Percentiles rank a stretch among this genome's conserved stretches.
These are phyloP conservation scores for Odontocolon sp. DNA, from an alignment of 2,888 invertebrate genomes.

Conservation along the genomic window DNA sequence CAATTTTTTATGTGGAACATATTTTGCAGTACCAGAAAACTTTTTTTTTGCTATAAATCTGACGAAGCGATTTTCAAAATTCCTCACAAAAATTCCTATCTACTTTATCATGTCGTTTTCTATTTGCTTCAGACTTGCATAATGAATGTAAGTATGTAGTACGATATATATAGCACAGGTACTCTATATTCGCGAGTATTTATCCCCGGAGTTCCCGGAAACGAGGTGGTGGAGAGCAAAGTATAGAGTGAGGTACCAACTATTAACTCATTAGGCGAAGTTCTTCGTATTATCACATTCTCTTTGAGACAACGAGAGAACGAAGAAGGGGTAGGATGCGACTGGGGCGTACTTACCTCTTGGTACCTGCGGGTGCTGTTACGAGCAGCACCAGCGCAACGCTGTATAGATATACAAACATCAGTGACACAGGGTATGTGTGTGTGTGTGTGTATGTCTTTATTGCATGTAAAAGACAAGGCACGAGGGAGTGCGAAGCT, in stretches of 20 bases:
- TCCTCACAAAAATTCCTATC: no score
- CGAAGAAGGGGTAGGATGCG: not conserved
- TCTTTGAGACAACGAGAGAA: constrained; percentile 71
- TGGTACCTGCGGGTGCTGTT: constrained; percentile 63
- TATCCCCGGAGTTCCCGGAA: constrained; percentile 33
- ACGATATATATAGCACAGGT: not conserved
- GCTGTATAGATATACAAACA: not conserved
- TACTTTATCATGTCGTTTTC: no score
- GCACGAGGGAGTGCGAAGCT: constrained; percentile 41
- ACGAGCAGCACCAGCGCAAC: constrained; percentile 1
- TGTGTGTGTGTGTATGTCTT: constrained; percentile 6
- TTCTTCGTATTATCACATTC: constrained; percentile 74
- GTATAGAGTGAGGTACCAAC: constrained; percentile 69
- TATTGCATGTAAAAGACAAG: constrained; percentile 32
- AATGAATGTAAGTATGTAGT: no score
- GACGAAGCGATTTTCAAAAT: no score
- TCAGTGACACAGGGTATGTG: not conserved
- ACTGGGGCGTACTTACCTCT: constrained; percentile 39
- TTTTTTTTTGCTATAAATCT: no score
- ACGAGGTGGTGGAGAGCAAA: constrained; percentile 44
- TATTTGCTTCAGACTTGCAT: not conserved
- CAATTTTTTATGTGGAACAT: no score
- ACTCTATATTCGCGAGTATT: constrained; percentile 25
- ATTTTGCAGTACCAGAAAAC: no score
- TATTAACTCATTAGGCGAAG: constrained; percentile 78